Percentiles rank a stretch among this genome's conserved stretches.
phyloP scores from a whole-genome alignment of 2,888 invertebrate genomes.

The Acrocera orbiculus region DNA sequence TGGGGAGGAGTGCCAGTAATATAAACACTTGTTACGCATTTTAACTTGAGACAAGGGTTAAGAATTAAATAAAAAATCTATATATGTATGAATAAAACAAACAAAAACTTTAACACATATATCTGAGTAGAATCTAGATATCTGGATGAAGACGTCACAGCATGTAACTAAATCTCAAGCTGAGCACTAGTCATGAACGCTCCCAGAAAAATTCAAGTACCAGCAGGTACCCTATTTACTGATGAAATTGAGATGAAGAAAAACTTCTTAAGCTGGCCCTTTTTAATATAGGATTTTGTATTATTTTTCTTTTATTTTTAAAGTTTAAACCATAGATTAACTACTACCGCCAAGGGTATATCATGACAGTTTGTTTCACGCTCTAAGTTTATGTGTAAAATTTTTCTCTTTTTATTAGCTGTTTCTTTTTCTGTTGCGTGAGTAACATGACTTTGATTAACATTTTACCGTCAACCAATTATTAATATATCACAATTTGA shows the following conservation, averaged over 20 bases:
- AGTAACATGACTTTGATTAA: conserved; percentile 10
- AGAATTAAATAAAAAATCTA: too few species aligned
- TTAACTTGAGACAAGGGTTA: too few species aligned
- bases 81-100: conserved; percentile 2
- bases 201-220: conserved; percentile 5
- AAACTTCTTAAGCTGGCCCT: too few species aligned
- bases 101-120: background rate
- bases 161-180: conserved; percentile 10
- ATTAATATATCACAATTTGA: conserved; percentile 8
- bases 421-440: too few species aligned
- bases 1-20: conserved; percentile 4
- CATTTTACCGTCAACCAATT: conserved; percentile 6
- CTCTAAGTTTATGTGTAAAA: too few species aligned
- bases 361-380: conserved; percentile 11
- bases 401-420: too few species aligned
- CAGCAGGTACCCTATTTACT: background rate
- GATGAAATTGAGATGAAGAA: too few species aligned
- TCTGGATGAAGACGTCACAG: conserved; percentile 11
- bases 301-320: too few species aligned
- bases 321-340: too few species aligned
- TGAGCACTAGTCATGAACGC: conserved; percentile 8
- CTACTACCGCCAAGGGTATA: too few species aligned
- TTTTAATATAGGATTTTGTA: too few species aligned
- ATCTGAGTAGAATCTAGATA: conserved; percentile 5
- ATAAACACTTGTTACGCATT: background rate